Evolutionary conservation across 2,113 vertebrate species (phyloP).

Genomic region (Anas platyrhynchos): DNA sequence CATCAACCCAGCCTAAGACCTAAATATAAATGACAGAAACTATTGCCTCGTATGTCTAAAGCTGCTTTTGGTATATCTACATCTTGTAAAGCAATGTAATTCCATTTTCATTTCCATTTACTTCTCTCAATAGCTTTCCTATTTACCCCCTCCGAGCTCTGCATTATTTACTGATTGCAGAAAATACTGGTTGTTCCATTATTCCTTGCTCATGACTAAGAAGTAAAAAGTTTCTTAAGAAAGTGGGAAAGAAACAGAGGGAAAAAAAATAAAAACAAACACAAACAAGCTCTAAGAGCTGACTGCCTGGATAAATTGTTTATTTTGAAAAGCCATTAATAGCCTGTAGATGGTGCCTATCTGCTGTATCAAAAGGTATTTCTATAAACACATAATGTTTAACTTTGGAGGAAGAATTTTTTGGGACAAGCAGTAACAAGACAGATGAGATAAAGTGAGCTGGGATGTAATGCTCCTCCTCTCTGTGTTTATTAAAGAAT

Average conservation of each 20-base stretch:
- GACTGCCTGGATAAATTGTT: not conserved
- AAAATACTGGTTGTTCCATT: not conserved
- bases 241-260: not conserved
- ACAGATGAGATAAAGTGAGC: not conserved
- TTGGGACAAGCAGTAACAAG: not conserved
- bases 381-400: not conserved
- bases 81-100: conserved; percentile 27
- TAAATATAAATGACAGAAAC: not conserved
- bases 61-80: not conserved
- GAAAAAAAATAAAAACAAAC: fast-evolving
- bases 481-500: not conserved
- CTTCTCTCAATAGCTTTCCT: not conserved
- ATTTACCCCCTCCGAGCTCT: not conserved
- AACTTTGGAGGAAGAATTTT: fast-evolving
- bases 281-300: not conserved
- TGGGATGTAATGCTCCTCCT: not conserved
- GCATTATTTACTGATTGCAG: not conserved
- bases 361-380: not conserved
- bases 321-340: not conserved
- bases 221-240: not conserved
- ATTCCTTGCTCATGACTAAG: not conserved
- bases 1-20: not conserved
- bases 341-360: not conserved
- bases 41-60: not conserved
- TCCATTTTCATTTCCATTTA: conserved; percentile 16